Base-by-base conservation (phyloP, 2,888 invertebrate genomes). In the Volucella zonaria region DNA sequence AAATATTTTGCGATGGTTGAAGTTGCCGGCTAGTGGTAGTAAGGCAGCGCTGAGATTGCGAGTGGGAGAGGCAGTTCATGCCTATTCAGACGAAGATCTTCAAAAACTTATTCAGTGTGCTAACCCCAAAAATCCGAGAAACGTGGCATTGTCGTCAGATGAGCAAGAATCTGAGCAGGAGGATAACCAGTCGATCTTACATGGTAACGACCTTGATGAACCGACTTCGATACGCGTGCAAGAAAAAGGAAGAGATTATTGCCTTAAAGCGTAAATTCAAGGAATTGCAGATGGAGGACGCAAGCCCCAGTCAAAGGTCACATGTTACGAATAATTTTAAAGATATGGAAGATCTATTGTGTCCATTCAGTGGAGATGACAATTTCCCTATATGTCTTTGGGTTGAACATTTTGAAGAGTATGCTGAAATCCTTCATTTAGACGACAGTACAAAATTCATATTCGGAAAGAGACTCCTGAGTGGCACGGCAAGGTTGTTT, bases 291-390 rank as follows among this genome's bases (percentile, higher is more conserved):
- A 15, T 68, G 8, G 68, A 68, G n/a, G 68, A 68, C 8, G 38
- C 11, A 64, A 54, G 49, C 15, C 49, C 11, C n/a, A 75, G 66
- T 51, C 42, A 18, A 40, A 64, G 9, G 23, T 12, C 80, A 23
- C 51, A 67, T 31, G 54, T 51, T 67, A 45, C 59, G 31, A 47
- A 80, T 18, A 59, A 62, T 14, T 68, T 76, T 45, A 73, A 58
- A 47, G 85, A 85, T 43, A 51, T 80, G 18, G 85, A 80, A 58
- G 56, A 85, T 40, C 56, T 76, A 15, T 47, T 80, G 11, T 73
- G 59, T 23, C 76, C 56, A 56, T 85, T 80, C 43, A 54, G 15
- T n/a, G 75, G 79, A 38, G 76, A 83, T 47, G 83, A 83, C 51
- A 67, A 76, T n/a, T 80, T 75, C 66, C 62, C 66, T n/a, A 68